Evolutionary conservation across 2,113 vertebrate genomes (phyloP).

Genomic region (Protomyctophum bolini): DNA sequence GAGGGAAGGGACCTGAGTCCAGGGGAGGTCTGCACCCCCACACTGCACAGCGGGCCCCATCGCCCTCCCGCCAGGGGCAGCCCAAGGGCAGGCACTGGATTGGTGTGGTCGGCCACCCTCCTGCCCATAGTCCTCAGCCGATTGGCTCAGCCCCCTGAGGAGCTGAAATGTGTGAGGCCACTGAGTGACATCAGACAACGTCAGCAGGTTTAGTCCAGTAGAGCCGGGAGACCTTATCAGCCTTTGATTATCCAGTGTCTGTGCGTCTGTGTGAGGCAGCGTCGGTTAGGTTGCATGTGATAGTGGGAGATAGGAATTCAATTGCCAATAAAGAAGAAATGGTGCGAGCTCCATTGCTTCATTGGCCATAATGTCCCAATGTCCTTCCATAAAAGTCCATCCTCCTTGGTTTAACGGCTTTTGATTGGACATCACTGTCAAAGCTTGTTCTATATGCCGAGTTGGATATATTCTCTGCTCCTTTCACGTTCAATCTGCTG

Average conservation of each 20-base stretch:
- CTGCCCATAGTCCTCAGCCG: constrained; percentile 77
- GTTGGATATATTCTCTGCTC: constrained; percentile 22
- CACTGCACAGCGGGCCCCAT: constrained; percentile 82
- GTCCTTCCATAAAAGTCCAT: constrained; percentile 40
- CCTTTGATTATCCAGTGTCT: constrained; percentile 30
- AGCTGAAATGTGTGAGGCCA: constrained; percentile 63
- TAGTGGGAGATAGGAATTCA: constrained; percentile 37
- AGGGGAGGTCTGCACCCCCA: constrained; percentile 82
- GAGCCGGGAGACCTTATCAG: constrained; percentile 19
- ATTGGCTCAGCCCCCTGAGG: constrained; percentile 78
- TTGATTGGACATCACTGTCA: constrained; percentile 32
- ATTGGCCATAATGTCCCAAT: constrained; percentile 24
- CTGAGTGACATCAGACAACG: constrained; percentile 57
- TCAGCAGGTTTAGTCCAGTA: constrained; percentile 49
- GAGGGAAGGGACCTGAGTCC: constrained; percentile 74
- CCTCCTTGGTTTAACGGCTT: constrained; percentile 26
- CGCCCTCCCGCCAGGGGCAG: constrained; percentile 75
- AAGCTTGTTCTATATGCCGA: constrained; percentile 27
- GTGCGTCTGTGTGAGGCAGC: background rate
- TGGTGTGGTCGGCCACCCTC: constrained; percentile 76
- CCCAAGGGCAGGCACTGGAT: constrained; percentile 80
- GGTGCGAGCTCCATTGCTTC: background rate
- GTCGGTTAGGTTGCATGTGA: constrained; percentile 18
- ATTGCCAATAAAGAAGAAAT: constrained; percentile 46
- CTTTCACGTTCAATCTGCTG: constrained; percentile 41